These are phyloP conservation scores for Chrysaora quinquecirrha DNA, from an alignment of 30 jellyfish, hydroid and myxozoan genomes.

Conservation along the genomic window DNA sequence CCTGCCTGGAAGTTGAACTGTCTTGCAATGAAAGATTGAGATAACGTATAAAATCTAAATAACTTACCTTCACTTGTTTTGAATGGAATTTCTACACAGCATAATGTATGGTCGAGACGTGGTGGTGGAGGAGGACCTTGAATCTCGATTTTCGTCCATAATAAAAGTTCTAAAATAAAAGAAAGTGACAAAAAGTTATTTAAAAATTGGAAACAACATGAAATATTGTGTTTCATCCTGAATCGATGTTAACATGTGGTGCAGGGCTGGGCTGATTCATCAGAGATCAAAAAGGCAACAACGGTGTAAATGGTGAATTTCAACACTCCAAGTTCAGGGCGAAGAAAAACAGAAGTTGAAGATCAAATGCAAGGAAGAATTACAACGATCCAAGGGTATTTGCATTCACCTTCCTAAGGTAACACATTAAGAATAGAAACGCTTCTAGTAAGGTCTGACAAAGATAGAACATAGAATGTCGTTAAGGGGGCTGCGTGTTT, in stretches of 20 bases:
- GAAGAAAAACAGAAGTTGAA: neutral
- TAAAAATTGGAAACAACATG: neutral
- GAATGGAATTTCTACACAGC: conserved; percentile 27
- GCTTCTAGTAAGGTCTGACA: too few relatives aligned
- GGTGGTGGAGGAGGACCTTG: conserved; percentile 78
- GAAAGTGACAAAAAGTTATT: neutral
- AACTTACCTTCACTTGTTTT: conserved; percentile 4
- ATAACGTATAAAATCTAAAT: too few relatives aligned
- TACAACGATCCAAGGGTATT: too few relatives aligned
- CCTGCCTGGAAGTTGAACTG: too few relatives aligned
- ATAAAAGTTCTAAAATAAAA: conserved; percentile 25
- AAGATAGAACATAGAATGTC: too few relatives aligned
- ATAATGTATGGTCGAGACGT: conserved; percentile 67
- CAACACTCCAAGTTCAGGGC: neutral
- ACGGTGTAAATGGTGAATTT: too few relatives aligned
- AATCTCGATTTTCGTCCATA: conserved; percentile 53
- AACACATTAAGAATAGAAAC: too few relatives aligned
- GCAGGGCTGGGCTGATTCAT: neutral
- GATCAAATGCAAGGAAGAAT: too few relatives aligned
- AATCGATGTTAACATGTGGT: neutral
- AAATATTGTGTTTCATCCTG: neutral
- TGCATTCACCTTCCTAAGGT: too few relatives aligned
- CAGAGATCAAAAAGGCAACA: neutral
- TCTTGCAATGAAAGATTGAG: too few relatives aligned
- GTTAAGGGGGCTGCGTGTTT: too few relatives aligned